These are phyloP conservation scores for Parthenolecanium corni DNA, from an alignment of 2,888 invertebrate species.

Conservation along the genomic window DNA sequence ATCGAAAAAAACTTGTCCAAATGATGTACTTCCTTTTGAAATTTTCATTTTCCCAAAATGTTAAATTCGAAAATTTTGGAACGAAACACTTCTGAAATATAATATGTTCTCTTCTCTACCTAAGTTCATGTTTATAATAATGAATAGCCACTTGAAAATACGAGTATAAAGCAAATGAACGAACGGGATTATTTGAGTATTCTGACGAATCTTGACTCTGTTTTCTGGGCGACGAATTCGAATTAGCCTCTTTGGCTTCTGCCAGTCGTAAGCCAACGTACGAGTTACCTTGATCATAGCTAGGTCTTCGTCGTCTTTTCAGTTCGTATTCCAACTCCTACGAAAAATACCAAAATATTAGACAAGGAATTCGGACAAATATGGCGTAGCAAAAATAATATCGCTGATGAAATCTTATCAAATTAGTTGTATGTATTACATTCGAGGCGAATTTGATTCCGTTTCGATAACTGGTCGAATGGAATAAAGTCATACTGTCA, in stretches of 20 bases:
- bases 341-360: constrained; percentile 11
- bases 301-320: constrained; percentile 49
- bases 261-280: constrained; percentile 65
- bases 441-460: background rate
- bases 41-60: too few relatives aligned
- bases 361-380: background rate
- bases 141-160: background rate
- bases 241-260: constrained; percentile 33
- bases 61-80: background rate
- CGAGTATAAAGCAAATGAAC: background rate
- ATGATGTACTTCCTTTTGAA: too few relatives aligned
- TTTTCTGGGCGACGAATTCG: constrained; percentile 34
- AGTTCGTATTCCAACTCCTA: constrained; percentile 60
- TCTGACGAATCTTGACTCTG: constrained; percentile 32
- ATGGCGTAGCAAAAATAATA: too few relatives aligned
- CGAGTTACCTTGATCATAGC: constrained; percentile 51
- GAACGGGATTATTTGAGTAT: constrained; percentile 21
- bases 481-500: too few relatives aligned
- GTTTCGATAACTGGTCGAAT: background rate
- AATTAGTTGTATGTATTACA: background rate
- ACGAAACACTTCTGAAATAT: too few relatives aligned
- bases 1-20: too few relatives aligned
- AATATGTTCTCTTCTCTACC: too few relatives aligned
- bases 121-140: too few relatives aligned
- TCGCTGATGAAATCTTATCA: too few relatives aligned